phyloP scores from a whole-genome alignment of 37 sponge, comb jelly and placozoan genomes.

The Axinella damicornis region DNA sequence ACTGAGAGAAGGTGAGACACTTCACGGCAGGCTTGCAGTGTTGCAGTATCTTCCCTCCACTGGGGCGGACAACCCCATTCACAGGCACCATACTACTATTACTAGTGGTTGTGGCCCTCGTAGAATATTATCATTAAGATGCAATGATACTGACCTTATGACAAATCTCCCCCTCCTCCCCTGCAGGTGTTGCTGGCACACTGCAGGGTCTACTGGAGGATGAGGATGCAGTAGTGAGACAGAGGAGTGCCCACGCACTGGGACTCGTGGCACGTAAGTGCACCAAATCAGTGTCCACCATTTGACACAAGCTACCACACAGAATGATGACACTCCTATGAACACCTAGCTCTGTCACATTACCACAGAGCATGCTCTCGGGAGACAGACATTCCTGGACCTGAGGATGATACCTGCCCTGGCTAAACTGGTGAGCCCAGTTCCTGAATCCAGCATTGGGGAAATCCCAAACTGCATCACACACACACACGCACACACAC shows the following conservation, averaged over 20 bases:
- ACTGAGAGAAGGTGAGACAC: constrained; percentile 66
- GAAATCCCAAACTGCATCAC: too few relatives aligned
- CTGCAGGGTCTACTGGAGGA: constrained; percentile 41
- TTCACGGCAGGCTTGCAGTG: background rate
- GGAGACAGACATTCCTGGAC: constrained; percentile 54
- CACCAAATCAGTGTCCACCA: background rate
- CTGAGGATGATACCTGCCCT: constrained; percentile 43
- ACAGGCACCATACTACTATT: background rate
- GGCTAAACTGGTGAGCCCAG: constrained; percentile 51
- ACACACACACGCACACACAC: too few relatives aligned
- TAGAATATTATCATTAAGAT: too few relatives aligned
- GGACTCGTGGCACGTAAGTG: constrained; percentile 53
- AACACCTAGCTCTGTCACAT: background rate
- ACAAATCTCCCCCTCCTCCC: background rate
- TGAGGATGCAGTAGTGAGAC: constrained; percentile 38
- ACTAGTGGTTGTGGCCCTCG: too few relatives aligned
- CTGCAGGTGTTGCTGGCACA: constrained; percentile 42
- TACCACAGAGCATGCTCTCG: constrained; percentile 68
- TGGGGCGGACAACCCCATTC: background rate
- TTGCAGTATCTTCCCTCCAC: background rate
- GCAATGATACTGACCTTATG: too few relatives aligned
- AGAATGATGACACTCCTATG: too few relatives aligned
- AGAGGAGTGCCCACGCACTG: constrained; percentile 43
- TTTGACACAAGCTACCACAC: too few relatives aligned
- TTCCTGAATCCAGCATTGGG: background rate